Evolutionary conservation across 2,888 invertebrate genomes (phyloP).

Genomic region (Empis livida): DNA sequence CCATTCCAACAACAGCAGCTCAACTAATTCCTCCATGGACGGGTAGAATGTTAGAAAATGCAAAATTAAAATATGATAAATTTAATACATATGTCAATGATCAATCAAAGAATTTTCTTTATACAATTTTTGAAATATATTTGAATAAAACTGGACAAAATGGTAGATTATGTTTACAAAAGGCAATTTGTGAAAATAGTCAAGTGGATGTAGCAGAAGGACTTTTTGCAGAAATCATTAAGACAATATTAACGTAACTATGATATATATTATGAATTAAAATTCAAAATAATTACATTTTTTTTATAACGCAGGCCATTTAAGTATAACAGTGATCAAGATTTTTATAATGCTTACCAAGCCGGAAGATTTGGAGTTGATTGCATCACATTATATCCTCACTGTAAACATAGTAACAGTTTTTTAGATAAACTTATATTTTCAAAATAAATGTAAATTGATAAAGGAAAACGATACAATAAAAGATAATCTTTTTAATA

Average conservation of each 20-base stretch:
- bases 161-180: conserved; percentile 1
- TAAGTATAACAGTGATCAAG: conserved; percentile 36
- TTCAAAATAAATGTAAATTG: not conserved
- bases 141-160: conserved; percentile 2
- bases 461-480: too few relatives aligned
- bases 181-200: conserved; percentile 5
- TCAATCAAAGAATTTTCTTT: not conserved
- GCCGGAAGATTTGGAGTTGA: conserved; percentile 51
- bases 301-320: conserved; percentile 18
- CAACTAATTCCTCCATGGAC: not conserved
- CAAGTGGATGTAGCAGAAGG: conserved; percentile 1
- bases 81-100: not conserved
- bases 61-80: not conserved
- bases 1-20: not conserved
- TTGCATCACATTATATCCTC: conserved; percentile 45
- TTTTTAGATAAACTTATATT: conserved; percentile 38
- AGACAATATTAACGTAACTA: conserved; percentile 3
- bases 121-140: conserved; percentile 2
- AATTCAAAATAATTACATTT: not conserved
- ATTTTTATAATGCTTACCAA: conserved; percentile 47
- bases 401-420: conserved; percentile 47
- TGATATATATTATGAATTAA: not conserved
- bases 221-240: conserved; percentile 5
- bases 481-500: too few relatives aligned
- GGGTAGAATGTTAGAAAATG: not conserved